Percentiles rank a stretch among this genome's conserved stretches.
Evolutionary conservation across 2,797 vertebrate genomes (phyloP).

Genomic region (Fratercula arctica): DNA sequence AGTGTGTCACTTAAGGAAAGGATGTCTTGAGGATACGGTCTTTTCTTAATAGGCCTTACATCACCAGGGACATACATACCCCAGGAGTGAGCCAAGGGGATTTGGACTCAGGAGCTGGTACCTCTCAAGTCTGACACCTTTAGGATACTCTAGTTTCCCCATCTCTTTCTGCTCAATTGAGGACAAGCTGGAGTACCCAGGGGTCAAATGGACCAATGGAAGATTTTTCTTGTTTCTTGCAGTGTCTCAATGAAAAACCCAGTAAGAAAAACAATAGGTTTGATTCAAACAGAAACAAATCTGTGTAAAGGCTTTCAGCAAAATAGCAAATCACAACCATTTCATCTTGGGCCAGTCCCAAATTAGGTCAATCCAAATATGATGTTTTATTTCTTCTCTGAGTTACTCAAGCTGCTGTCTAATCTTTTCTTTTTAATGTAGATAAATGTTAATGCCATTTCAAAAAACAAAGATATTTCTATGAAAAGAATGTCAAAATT

Average conservation of each 20-base stretch:
- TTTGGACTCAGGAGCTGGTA: not conserved
- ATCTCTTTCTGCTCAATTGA: not conserved
- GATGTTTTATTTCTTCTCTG: not conserved
- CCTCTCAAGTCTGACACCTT: not conserved
- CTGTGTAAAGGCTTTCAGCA: not conserved
- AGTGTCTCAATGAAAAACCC: not conserved
- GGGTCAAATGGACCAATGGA: not conserved
- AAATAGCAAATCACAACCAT: not conserved
- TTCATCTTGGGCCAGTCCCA: not conserved
- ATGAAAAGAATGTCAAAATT: not conserved
- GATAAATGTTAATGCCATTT: slow-evolving; percentile 6
- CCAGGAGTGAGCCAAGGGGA: not conserved
- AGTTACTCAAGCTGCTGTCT: not conserved
- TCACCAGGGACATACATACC: slow-evolving; percentile 7
- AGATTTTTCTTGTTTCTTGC: not conserved
- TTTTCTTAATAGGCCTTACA: slow-evolving; percentile 40
- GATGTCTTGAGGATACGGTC: not conserved
- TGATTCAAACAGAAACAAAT: not conserved
- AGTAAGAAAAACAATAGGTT: not conserved
- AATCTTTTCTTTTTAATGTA: slow-evolving; percentile 16
- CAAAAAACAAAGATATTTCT: slow-evolving; percentile 26
- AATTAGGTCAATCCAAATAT: not conserved
- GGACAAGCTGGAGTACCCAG: not conserved
- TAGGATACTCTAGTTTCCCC: not conserved
- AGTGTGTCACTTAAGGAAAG: slow-evolving; percentile 16